These are phyloP conservation scores for Progne subis DNA, from an alignment of 2,113 vertebrate species.

Conservation along the genomic window DNA sequence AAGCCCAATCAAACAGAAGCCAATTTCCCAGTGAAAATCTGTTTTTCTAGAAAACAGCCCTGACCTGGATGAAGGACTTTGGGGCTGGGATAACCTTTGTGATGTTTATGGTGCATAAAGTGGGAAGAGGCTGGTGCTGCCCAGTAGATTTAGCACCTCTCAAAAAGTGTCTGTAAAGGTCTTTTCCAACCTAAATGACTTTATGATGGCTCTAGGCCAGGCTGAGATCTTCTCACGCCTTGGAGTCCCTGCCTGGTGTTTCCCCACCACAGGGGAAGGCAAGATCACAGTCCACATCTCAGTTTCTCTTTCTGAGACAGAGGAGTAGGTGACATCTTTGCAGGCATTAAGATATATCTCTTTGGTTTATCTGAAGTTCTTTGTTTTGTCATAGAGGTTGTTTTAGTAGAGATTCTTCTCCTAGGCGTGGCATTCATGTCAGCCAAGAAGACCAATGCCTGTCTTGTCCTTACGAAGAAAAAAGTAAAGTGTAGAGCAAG, in stretches of 20 bases:
- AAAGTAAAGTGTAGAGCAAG: neutral
- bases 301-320: neutral
- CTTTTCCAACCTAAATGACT: neutral
- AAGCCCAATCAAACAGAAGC: neutral
- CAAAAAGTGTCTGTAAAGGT: neutral
- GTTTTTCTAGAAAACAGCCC: neutral
- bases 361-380: neutral
- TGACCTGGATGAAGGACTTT: neutral
- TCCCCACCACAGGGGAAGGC: neutral
- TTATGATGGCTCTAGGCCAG: neutral
- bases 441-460: neutral
- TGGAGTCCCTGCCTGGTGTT: neutral
- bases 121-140: neutral
- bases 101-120: rapidly evolving
- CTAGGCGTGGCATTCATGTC: neutral
- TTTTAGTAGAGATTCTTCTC: neutral
- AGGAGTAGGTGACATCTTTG: neutral
- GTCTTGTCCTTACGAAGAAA: neutral
- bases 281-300: neutral
- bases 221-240: neutral
- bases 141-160: neutral
- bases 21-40: neutral
- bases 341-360: neutral
- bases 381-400: neutral
- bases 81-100: rapidly evolving